Evolutionary conservation across 1,140 invertebrate genomes (phyloP), one percentile per base, ranked within the genome.

Genomic region (Aradophagus sp.): DNA sequence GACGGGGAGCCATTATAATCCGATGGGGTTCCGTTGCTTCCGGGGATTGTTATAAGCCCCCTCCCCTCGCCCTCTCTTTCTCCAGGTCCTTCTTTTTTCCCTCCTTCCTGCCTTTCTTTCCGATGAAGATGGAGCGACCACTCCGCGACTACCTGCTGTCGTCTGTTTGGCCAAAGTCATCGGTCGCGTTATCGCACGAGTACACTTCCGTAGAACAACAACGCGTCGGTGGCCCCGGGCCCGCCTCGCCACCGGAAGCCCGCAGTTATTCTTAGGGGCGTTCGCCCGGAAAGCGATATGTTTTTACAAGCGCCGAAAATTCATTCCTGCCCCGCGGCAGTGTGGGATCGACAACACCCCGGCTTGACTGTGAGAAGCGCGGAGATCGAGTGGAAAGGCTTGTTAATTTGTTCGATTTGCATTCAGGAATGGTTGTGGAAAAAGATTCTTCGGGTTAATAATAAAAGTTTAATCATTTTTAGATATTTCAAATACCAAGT

Each of bases 11-110:
- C 71, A 77, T 76, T 77, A 80, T 81, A 82, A 82, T 81, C 78
- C 77, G 73, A 79, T 75, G 78, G 79, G 80, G 76, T 80, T 78
- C 79, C 75, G 74, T 76, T 78, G 78, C 77, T 80, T 79, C 77
- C 76, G 75, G 77, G 76, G 77, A 77, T 78, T 76, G 75, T 70
- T 55, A 16, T 42, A 36, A 34, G 41, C 17, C 16, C 45, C 63
- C 53, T 19, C 15, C 16, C 42, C 45, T 41, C 44, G 13, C 20
- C 53, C 63, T 59, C 27, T 12, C 20, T 36, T 13, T 16, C 29
- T 19, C 13, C 20, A n/a, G n/a, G n/a, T n/a, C n/a, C n/a, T n/a
- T n/a, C n/a, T n/a, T n/a, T n/a, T n/a, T n/a, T n/a, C 23, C 44
- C 27, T 14, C 34, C 35, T 16, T 52, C 16, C 15, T 20, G 29